Evolutionary conservation across 53 echinoderm and acorn worm genomes (phyloP).

Genomic region (Temnopleurus reevesii): DNA sequence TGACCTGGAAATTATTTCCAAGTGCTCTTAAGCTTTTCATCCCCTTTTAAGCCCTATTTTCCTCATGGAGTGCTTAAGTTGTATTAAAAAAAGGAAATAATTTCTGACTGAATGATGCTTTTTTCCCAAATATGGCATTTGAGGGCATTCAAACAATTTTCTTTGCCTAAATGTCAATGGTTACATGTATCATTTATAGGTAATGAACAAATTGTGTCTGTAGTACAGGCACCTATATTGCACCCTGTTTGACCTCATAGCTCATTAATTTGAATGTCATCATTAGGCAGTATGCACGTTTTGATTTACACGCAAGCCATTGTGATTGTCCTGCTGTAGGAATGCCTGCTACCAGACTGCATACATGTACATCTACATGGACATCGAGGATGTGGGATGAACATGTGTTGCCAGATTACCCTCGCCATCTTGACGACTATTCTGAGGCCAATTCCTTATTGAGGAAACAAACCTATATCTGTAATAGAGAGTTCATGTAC

Average conservation of each 20-base stretch:
- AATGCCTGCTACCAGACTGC: constrained; percentile 22
- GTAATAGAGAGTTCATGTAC: no score
- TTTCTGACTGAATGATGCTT: no score
- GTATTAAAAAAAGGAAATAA: no score
- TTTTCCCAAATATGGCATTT: no score
- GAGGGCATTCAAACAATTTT: no score
- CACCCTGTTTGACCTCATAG: not conserved
- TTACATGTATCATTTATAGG: not conserved
- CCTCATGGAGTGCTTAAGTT: no score
- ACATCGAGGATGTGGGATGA: not conserved
- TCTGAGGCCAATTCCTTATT: not conserved
- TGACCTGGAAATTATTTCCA: no score
- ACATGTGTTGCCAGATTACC: constrained; percentile 8
- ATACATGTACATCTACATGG: constrained; percentile 12
- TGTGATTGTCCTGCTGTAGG: not conserved
- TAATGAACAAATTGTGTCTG: not conserved
- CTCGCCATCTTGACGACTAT: not conserved
- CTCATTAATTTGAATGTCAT: constrained; percentile 33
- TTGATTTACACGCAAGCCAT: constrained; percentile 4
- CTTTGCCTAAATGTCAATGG: not conserved
- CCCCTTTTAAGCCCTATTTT: no score
- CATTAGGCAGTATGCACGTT: constrained; percentile 21
- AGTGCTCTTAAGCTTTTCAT: no score
- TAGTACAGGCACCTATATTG: not conserved
- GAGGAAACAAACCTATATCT: not conserved